Evolutionary conservation across 2,888 invertebrate genomes (phyloP), one percentile per base, ranked within the genome.

Genomic region (Nomada lathburiana): DNA sequence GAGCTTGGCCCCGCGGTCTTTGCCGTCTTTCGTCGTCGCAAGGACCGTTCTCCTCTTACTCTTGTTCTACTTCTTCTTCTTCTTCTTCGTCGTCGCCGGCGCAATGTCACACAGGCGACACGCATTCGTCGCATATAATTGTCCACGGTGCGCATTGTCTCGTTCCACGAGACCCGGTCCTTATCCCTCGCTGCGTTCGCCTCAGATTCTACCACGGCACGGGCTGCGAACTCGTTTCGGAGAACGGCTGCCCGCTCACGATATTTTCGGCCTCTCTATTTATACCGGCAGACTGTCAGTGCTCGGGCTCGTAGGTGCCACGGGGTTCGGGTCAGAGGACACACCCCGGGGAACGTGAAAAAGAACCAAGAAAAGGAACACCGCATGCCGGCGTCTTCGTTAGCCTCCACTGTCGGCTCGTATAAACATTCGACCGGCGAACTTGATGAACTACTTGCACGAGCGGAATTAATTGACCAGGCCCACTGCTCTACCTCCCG

Each of bases 51-150:
- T 76, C 76, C 44, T 71, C 55, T 11, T 53, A 60, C 20, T 67
- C 55, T 60, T 83, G 26, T 29, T 52, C 29, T 50, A 44, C 53
- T 52, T 63, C 62, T 53, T 64, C 57, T 55, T 73, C 63, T 11
- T 62, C 62, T 18, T 71, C 67, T 50, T 52, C 26, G 44, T 52
- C 78, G 44, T 52, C 78, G 73, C 67, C 71, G 74, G 77, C 62
- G 72, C 77, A 83, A 83, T 84, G 89, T 88, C 90, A 87, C 90
- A 88, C 82, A 72, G 36, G 71, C 87, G 84, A 89, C 90, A 89
- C 88, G 90, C 90, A 90, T 91, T 90, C 89, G 89, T 88, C 90
- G 90, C 89, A 89, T 88, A 88, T 91, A 92, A 92, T 92, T 89
- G 90, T 89, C 84, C 86, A 70, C 80, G 62, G 82, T 80, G 71